Evolutionary conservation across 53 echinoderm and acorn worm genomes (phyloP), one percentile per base, ranked within the genome.

Genomic region (Mesocentrotus franciscanus): DNA sequence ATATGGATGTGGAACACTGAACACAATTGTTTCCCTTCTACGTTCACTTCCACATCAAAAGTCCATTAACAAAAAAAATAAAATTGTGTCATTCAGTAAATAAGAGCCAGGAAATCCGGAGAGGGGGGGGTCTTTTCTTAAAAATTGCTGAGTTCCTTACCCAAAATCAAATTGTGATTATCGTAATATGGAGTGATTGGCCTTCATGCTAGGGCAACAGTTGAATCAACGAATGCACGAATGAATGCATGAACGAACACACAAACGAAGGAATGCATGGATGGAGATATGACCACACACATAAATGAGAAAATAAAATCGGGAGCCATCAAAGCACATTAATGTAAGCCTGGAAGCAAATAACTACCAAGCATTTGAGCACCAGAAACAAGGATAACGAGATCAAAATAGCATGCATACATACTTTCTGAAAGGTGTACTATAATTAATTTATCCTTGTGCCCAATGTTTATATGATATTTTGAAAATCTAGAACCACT

Each of bases 201-300:
- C 81, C 81, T 81, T 81, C 81, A 81, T 6, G 36, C 17, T 18
- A 8, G 17, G 14, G 20, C 18, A 36, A 42, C 81, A 81, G 36
- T 81, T 81, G 81, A 42, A 39, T 42, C 36, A 81, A 42, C 42
- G 57, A 90, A 61, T 58, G 60, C 60, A 90, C 60, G 90, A 90
- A 59, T 90, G 81, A 81, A 81, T 81, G 81, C 81, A 81, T 10
- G 81, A 81, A 81, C 9, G 81, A 64, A 64, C 64, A 0, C 39
- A 18, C 12, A 33, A 81, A 81, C 0, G 42, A 81, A 81, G 36
- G 42, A 81, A 42, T 81, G 81, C 81, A 39, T 81, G 81, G 81
- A 18, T 81, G 42, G 39, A 81, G 1, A 36, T 81, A 81, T 81
- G 81, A 42, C 17, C 22, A 81, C 36, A 42, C 42, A 17, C 36